Base-by-base conservation (phyloP, 2,113 vertebrate genomes). In the Setophaga coronata region DNA sequence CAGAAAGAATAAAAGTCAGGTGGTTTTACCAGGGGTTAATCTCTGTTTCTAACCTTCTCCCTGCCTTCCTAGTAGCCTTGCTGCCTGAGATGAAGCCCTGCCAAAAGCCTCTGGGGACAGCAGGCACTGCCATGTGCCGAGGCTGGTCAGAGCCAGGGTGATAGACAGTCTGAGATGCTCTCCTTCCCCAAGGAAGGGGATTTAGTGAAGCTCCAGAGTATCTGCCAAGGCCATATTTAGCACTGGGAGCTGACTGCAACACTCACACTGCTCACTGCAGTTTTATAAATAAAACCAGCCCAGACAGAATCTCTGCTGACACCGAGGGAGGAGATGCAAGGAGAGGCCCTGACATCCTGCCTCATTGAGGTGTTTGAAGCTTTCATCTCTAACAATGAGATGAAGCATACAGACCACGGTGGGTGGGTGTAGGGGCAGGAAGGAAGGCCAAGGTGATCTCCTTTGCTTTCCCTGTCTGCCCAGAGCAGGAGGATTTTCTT, bases 221-320 rank as follows among this genome's bases (percentile, higher is more conserved):
- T 73, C 84, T 97, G 96, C 90, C 92, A 93, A 85, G 90, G 78
- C 73, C 87, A 57, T 65, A 60, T 87, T 96, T 89, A 95, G 84
- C 74, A 28, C 48, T 53, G 66, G 58, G 89, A 83, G 50, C 45
- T 57, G 76, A 79, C 56, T 87, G 92, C 87, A 67, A 40, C 65
- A 45, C 53, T 82, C 34, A 2, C 56, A 12, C 76, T 86, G 51
- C 76, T 92, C 81, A 43, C 60, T 74, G 87, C 2, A 5, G 26
- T 61, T 87, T 96, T 72, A 82, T 87, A 95, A 95, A 92, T 90
- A 85, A 54, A 90, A 82, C 58, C 74, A 92, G 42, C 74, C 54
- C 73, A 77, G 90, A 43, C 70, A 53, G 19, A 48, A 40, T 45
- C 76, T 80, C 50, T 93, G 48, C 78, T 45, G 78, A 86, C 36